Evolutionary conservation across 2,888 invertebrate genomes (phyloP), one percentile per base, ranked within the genome.

Genomic region (Lycocerus yunnanus): DNA sequence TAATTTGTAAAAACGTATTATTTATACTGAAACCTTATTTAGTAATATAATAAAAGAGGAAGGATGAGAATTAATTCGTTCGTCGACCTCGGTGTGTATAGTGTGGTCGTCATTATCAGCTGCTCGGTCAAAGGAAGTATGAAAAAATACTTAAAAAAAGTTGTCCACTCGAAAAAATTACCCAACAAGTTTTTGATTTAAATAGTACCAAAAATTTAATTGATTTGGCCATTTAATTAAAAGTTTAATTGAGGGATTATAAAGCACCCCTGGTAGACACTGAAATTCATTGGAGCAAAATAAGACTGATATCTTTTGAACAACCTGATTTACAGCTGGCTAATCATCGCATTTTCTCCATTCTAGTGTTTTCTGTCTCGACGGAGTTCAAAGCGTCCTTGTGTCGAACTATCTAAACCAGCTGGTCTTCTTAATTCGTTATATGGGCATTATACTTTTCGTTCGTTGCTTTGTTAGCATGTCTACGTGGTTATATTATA

Each of bases 271-370:
- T 8, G n/a, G 43, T 43, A 43, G 43, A 6, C 8, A 43, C 43
- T 43, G n/a, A 27, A 27, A 43, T 43, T 43, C 43, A 43, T 5
- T 43, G 43, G 43, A 43, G 43, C 43, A 43, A 43, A 43, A 43
- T 43, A 43, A 43, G n/a, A 43, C 43, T n/a, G 43, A 43, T 43
- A 43, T 66, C 66, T 60, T 73, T 69, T 43, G 60, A 70, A 67
- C 69, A 69, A 80, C 81, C 81, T 80, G 80, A 79, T 80, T 80
- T 80, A 79, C 81, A 82, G 80, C 81, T 81, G 81, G 77, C 79
- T 78, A 78, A 43, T 43, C 43, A 75, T 78, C 73, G 78, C 75
- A 78, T 81, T 80, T 43, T 43, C 43, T 43, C 43, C 80, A 81
- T 81, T 82, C 72, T 80, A 80, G 78, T 80, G 79, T 43, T 78